A percentile compares a stretch with the other conserved stretches of the same genome.
Conservation (phyloP, 2,888 invertebrate genomes). For the Drosophila testacea region DNA sequence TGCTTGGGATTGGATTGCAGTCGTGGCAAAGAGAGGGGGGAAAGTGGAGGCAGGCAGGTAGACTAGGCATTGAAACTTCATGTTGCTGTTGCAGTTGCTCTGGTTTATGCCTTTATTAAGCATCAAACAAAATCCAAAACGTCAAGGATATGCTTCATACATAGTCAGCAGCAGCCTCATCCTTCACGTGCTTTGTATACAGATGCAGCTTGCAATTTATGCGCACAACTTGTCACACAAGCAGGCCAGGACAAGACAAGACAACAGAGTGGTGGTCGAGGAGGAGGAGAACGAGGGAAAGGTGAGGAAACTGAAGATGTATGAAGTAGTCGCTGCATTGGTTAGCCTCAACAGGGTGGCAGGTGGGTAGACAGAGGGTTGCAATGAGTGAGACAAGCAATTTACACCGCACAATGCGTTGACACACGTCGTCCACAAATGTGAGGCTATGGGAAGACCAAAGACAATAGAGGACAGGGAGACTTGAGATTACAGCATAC, state of each 20-base stretch:
- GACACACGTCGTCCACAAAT: constrained; percentile 79
- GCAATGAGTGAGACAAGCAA: constrained; percentile 62
- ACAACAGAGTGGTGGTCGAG: constrained; percentile 12
- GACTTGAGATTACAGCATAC: constrained; percentile 41
- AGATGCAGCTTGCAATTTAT: constrained; percentile 72
- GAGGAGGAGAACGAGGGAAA: background rate
- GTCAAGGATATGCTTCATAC: constrained; percentile 75
- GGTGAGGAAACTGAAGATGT: constrained; percentile 20
- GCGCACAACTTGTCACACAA: constrained; percentile 74
- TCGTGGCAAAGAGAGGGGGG: background rate
- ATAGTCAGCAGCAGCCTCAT: constrained; percentile 68
- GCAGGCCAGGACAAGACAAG: constrained; percentile 19
- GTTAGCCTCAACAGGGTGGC: constrained; percentile 40
- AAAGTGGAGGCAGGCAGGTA: constrained; percentile 19
- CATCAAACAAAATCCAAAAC: constrained; percentile 78
- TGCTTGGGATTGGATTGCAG: constrained; percentile 51
- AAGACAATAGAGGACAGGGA: constrained; percentile 63
- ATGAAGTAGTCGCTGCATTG: constrained; percentile 55
- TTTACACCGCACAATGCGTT: constrained; percentile 78
- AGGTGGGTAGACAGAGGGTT: constrained; percentile 1
- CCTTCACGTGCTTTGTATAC: constrained; percentile 79
- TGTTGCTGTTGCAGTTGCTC: constrained; percentile 27
- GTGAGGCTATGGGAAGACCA: constrained; percentile 62
- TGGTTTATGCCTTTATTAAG: constrained; percentile 76
- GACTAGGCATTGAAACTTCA: constrained; percentile 62